phyloP scores from a whole-genome alignment of 2,113 vertebrate genomes.

The Pelodiscus sinensis region DNA sequence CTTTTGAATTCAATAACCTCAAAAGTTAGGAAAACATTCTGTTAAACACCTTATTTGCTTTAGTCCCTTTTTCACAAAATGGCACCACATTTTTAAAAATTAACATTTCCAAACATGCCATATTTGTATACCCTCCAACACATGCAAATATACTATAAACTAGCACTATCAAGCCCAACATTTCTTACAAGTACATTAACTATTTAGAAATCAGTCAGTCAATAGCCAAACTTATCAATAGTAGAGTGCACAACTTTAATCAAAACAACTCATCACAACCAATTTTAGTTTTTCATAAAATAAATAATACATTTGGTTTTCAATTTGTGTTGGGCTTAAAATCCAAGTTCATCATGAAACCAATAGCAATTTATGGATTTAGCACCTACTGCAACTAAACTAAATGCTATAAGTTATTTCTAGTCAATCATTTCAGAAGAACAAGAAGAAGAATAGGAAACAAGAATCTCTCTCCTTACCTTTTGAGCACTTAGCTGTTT shows the following conservation, averaged over 20 bases:
- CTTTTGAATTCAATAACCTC: not conserved
- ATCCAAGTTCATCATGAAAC: not conserved
- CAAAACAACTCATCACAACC: rapidly evolving
- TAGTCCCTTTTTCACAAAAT: not conserved
- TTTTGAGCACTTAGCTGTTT: not conserved
- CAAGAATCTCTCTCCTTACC: not conserved
- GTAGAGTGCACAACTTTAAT: rapidly evolving
- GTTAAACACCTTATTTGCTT: not conserved
- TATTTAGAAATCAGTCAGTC: not conserved
- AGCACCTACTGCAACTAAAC: not conserved
- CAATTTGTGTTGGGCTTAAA: not conserved
- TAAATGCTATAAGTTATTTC: not conserved
- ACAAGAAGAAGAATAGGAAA: not conserved
- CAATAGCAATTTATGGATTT: not conserved
- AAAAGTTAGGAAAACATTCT: not conserved
- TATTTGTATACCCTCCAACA: not conserved
- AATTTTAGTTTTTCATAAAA: not conserved
- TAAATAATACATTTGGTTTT: not conserved
- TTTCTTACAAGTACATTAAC: not conserved
- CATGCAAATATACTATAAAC: not conserved
- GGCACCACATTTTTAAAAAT: not conserved
- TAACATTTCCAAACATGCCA: not conserved
- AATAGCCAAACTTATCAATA: not conserved
- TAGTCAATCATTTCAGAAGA: not conserved
- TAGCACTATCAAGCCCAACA: not conserved